These are phyloP conservation scores for Malacoraja senta DNA, from an alignment of 2,797 vertebrate genomes.

Conservation along the genomic window DNA sequence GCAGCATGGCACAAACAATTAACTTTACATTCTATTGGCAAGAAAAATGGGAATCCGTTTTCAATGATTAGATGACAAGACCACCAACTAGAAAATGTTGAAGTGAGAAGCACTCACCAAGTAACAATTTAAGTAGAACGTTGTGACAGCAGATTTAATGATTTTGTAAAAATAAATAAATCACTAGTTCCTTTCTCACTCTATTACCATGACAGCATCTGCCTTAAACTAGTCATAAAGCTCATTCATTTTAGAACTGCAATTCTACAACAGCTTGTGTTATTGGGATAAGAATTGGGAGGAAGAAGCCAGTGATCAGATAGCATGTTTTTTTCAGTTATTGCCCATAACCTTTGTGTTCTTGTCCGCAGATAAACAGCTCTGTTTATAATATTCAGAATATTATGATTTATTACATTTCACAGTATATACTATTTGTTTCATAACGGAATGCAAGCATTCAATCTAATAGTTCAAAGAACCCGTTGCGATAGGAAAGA, in stretches of 20 bases:
- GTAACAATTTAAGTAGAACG: background rate
- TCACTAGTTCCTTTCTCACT: background rate
- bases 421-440: background rate
- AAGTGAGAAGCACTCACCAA: background rate
- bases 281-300: background rate
- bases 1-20: background rate
- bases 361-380: background rate
- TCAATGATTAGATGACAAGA: background rate
- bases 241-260: background rate
- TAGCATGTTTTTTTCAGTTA: background rate
- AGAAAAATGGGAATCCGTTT: background rate
- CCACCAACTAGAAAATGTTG: background rate
- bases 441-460: background rate
- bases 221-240: background rate
- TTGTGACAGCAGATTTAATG: constrained; percentile 19
- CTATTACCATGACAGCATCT: background rate
- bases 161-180: background rate
- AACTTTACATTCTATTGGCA: background rate
- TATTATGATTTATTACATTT: background rate
- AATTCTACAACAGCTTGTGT: background rate
- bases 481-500: background rate
- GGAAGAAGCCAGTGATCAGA: background rate
- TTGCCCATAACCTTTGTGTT: background rate
- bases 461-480: background rate
- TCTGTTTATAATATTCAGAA: background rate